These are phyloP conservation scores for Drosophila maculinotata DNA, from an alignment of 2,888 invertebrate species.

Conservation along the genomic window DNA sequence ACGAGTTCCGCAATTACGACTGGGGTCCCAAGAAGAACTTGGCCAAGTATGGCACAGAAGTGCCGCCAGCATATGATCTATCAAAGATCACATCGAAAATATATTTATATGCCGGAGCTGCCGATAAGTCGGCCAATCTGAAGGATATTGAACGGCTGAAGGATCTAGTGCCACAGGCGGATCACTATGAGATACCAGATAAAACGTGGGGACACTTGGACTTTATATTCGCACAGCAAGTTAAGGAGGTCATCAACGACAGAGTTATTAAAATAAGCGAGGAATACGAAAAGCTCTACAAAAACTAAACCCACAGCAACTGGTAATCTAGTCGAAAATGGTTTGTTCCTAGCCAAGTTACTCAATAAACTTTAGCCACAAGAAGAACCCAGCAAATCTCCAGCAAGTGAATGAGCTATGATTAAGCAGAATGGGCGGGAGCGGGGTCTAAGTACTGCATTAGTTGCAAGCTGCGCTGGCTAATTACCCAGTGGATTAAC, in stretches of 20 bases:
- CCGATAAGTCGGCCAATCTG: slow-evolving; percentile 70
- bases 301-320: slow-evolving; percentile 1
- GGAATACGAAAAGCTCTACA: slow-evolving; percentile 56
- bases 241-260: slow-evolving; percentile 74
- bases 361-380: slow-evolving; percentile 15
- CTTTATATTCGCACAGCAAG: slow-evolving; percentile 76
- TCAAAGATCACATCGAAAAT: slow-evolving; percentile 64
- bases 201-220: slow-evolving; percentile 81
- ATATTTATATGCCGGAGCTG: slow-evolving; percentile 70
- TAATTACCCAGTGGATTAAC: slow-evolving; percentile 37
- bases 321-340: slow-evolving; percentile 44
- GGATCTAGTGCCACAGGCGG: slow-evolving; percentile 48
- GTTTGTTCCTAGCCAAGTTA: slow-evolving; percentile 4
- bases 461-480: slow-evolving; percentile 17
- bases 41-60: slow-evolving; percentile 52
- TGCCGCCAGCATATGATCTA: slow-evolving; percentile 73
- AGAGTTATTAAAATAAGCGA: slow-evolving; percentile 56
- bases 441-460: background rate
- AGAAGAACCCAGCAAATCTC: background rate
- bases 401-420: background rate
- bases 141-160: slow-evolving; percentile 64
- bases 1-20: slow-evolving; percentile 73
- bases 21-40: slow-evolving; percentile 68
- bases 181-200: slow-evolving; percentile 66
- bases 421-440: background rate